Base-by-base conservation (phyloP, 2,113 vertebrate genomes). In the Rhea pennata region DNA sequence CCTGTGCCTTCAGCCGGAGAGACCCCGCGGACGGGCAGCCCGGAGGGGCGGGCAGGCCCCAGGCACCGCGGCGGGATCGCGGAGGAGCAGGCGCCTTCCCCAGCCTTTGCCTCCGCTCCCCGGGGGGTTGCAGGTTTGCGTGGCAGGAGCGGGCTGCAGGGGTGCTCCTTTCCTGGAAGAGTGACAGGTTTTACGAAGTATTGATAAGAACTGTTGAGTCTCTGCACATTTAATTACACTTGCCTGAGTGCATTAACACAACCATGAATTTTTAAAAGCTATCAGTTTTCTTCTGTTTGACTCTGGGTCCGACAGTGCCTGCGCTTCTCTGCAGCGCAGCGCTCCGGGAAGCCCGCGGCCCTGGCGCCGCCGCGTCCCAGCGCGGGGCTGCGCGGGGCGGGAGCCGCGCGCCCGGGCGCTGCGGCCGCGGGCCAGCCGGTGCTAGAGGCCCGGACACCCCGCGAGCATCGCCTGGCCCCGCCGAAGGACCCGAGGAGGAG, bases 191-290 rank as follows among this genome's bases (percentile, higher is more conserved):
- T 84, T 46, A 51, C 84, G 20, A 86, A 91, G 71, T 61, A 58
- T 93, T 96, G 74, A 19, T 40, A 54, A 14, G 16, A 65, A 36
- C 75, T 33, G 50, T 62, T 36, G 90, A 90, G 42, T 59, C 31
- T 72, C 72, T 79, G 81, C 58, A 39, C 53, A 31, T 80, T 67
- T 89, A 89, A 95, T 96, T 91, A 91, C 81, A 59, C 81, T 67
- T n/a, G 58, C 58, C 77, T 58, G 76, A 79, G 58, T 64, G 73
- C 72, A 27, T 86, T 86, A 87, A 76, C 58, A 76, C 84, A 64
- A 51, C 19, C 72, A 42, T 13, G 64, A 53, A 93, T 89, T 88
- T 89, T 79, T 79, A 53, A 89, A 75, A 88, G 15, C 50, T n/a
- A 86, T 48, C 84, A 22, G 15, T 84, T 91, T 83, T 67, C 67